A percentile compares a stretch with the other conserved stretches of the same genome.
phyloP scores from a whole-genome alignment of 1,140 invertebrate species.

The Psix sp. region DNA sequence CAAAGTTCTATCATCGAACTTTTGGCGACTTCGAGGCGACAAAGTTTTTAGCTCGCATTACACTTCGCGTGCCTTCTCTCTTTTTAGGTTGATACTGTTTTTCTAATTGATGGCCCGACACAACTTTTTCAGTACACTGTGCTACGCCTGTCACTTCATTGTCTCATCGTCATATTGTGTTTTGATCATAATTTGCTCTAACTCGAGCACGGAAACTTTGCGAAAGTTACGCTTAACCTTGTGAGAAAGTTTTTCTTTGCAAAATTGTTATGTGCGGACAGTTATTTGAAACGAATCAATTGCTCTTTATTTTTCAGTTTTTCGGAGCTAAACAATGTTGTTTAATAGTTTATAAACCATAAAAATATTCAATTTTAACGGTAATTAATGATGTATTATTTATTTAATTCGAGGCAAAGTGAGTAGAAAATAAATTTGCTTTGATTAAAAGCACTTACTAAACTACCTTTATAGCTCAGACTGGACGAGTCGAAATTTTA shows the following conservation, averaged over 20 bases:
- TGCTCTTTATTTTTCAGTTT: too few relatives aligned
- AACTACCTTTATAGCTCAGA: too few relatives aligned
- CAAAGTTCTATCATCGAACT: constrained; percentile 27
- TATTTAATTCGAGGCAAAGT: too few relatives aligned
- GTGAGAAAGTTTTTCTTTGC: constrained; percentile 33
- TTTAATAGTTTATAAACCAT: too few relatives aligned
- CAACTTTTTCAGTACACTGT: constrained; percentile 19
- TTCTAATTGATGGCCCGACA: constrained; percentile 40
- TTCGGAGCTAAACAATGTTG: too few relatives aligned
- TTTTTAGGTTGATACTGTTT: constrained; percentile 6
- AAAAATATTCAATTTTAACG: too few relatives aligned
- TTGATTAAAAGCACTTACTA: too few relatives aligned
- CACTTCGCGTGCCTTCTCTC: background rate
- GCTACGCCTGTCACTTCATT: constrained; percentile 27
- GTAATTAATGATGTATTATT: too few relatives aligned
- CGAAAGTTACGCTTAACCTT: constrained; percentile 11
- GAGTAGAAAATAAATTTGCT: too few relatives aligned
- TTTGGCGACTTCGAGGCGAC: constrained; percentile 18
- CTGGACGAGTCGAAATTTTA: too few relatives aligned
- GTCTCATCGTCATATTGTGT: constrained; percentile 48
- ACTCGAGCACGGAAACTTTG: constrained; percentile 21
- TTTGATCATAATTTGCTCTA: constrained; percentile 31
- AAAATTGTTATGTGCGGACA: constrained; percentile 20
- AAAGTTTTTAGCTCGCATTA: constrained; percentile 7
- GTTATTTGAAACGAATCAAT: constrained; percentile 18